phyloP scores from a whole-genome alignment of 2,113 vertebrate species.

The Notothenia rossii region DNA sequence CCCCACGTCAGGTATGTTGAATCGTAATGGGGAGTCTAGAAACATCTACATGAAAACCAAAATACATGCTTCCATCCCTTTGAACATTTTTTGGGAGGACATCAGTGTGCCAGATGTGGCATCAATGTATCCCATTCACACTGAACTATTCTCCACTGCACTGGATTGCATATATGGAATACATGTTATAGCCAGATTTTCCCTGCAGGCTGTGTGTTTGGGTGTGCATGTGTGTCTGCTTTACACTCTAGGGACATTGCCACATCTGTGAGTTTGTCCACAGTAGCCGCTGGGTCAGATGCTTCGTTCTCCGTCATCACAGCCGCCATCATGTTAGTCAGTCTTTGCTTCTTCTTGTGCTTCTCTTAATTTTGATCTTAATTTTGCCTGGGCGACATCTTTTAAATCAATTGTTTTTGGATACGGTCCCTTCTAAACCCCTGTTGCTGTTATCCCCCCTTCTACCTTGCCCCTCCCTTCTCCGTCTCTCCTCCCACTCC shows the following conservation, averaged over 20 bases:
- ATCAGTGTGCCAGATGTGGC: slow-evolving; percentile 59
- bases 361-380: slow-evolving; percentile 25
- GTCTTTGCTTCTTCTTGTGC: slow-evolving; percentile 18
- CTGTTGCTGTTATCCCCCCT: slow-evolving; percentile 2
- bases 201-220: slow-evolving; percentile 58
- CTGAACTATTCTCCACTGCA: slow-evolving; percentile 24
- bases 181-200: slow-evolving; percentile 61
- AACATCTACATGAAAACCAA: not conserved
- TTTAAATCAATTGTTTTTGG: slow-evolving; percentile 19
- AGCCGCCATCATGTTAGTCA: slow-evolving; percentile 19
- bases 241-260: slow-evolving; percentile 55
- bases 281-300: slow-evolving; percentile 62
- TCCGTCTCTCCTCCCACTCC: not conserved
- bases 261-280: slow-evolving; percentile 77
- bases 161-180: slow-evolving; percentile 45
- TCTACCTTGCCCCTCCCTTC: slow-evolving; percentile 32
- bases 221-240: slow-evolving; percentile 45
- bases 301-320: slow-evolving; percentile 32
- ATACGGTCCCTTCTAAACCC: slow-evolving; percentile 19
- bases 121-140: slow-evolving; percentile 7
- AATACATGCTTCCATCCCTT: not conserved
- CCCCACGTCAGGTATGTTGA: not conserved
- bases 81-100: not conserved
- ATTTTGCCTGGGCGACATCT: not conserved
- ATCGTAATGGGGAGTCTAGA: not conserved